These are phyloP conservation scores for Arenaria interpres DNA, from an alignment of 2,113 vertebrate species.

Conservation along the genomic window DNA sequence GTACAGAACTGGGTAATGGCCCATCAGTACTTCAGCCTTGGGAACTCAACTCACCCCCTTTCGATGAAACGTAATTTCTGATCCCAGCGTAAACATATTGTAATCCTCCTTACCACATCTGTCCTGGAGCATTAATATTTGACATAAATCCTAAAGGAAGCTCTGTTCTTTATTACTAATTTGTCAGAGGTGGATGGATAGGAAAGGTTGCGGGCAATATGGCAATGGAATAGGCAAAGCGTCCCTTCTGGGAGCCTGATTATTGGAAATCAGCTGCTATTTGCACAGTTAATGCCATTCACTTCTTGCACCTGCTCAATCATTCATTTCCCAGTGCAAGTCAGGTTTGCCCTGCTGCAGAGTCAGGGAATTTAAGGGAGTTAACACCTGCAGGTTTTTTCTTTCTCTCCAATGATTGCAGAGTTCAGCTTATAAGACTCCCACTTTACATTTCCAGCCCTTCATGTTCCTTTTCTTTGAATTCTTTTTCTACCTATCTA, in stretches of 20 bases:
- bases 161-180: not conserved
- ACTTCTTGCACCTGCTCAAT: conserved; percentile 48
- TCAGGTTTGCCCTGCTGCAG: conserved; percentile 18
- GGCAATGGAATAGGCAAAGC: conserved; percentile 8
- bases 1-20: not conserved
- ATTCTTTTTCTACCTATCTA: not conserved
- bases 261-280: conserved; percentile 63
- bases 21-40: not conserved
- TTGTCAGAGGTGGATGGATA: not conserved
- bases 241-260: conserved; percentile 30
- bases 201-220: not conserved
- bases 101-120: not conserved
- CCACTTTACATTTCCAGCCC: not conserved
- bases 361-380: conserved; percentile 21
- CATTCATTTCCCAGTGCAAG: conserved; percentile 38
- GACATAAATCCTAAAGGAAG: conserved; percentile 1
- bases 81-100: not conserved
- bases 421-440: not conserved
- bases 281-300: conserved; percentile 57
- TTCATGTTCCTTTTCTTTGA: not conserved
- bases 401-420: not conserved
- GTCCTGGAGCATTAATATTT: not conserved
- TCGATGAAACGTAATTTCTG: not conserved
- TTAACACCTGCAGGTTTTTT: conserved; percentile 20
- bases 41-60: not conserved